Percentiles rank a stretch among this genome's conserved stretches.
These are phyloP conservation scores for Chloromyia formosa DNA, from an alignment of 2,888 invertebrate genomes.

Conservation along the genomic window DNA sequence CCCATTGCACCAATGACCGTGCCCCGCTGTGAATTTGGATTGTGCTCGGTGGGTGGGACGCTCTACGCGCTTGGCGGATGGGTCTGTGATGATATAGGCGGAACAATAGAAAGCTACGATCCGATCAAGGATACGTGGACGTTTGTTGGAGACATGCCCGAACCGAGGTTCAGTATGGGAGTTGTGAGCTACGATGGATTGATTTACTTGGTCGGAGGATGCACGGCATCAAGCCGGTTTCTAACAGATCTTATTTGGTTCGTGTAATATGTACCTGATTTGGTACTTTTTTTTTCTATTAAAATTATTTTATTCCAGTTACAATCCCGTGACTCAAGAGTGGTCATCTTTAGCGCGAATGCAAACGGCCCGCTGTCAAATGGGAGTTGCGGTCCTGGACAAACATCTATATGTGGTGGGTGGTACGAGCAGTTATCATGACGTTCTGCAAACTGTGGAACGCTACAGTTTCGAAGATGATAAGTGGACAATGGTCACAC, in stretches of 20 bases:
- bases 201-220: constrained; percentile 92
- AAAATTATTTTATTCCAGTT: constrained; percentile 64
- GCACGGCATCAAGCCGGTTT: constrained; percentile 81
- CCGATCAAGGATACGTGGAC: constrained; percentile 81
- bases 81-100: constrained; percentile 91
- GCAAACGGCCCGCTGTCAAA: constrained; percentile 84
- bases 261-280: constrained; percentile 6
- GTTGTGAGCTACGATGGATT: constrained; percentile 72
- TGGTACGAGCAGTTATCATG: constrained; percentile 83
- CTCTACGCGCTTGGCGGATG: constrained; percentile 92
- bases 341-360: constrained; percentile 82
- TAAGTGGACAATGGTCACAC: constrained; percentile 80
- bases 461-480: constrained; percentile 67
- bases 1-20: constrained; percentile 79
- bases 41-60: constrained; percentile 83
- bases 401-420: constrained; percentile 87
- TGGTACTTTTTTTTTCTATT: constrained; percentile 16
- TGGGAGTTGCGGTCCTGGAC: constrained; percentile 87
- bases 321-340: constrained; percentile 81
- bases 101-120: constrained; percentile 87
- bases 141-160: constrained; percentile 79
- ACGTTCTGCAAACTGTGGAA: constrained; percentile 82
- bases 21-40: constrained; percentile 88
- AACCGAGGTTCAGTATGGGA: constrained; percentile 91
- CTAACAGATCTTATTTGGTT: constrained; percentile 76